phyloP scores from a whole-genome alignment of 2,888 invertebrate species.

The Drosophila mercatorum region DNA sequence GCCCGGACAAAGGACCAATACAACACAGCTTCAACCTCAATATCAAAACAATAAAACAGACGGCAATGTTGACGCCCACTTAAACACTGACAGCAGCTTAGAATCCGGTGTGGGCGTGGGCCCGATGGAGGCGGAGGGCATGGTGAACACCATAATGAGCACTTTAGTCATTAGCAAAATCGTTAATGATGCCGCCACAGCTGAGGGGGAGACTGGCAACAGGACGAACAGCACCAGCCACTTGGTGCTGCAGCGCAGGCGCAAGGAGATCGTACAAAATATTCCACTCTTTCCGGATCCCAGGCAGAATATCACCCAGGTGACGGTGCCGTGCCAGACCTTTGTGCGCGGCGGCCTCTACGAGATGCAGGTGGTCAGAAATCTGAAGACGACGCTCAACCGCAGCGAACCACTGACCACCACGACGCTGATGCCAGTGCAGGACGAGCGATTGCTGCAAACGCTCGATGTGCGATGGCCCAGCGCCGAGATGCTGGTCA shows the following conservation, averaged over 20 bases:
- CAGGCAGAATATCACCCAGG: conserved; percentile 82
- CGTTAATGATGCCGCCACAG: conserved; percentile 73
- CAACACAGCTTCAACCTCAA: conserved; percentile 28
- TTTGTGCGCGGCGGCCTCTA: conserved; percentile 82
- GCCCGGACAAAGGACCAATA: conserved; percentile 11
- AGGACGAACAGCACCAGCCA: conserved; percentile 27
- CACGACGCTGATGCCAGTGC: conserved; percentile 77
- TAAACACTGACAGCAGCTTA: conserved; percentile 49
- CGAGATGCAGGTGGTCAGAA: conserved; percentile 82
- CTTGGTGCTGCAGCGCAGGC: conserved; percentile 68
- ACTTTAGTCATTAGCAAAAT: conserved; percentile 83
- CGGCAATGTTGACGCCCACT: conserved; percentile 50
- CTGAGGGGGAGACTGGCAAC: conserved; percentile 34
- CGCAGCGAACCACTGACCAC: conserved; percentile 50
- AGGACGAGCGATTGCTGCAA: conserved; percentile 82
- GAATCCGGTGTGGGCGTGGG: neutral
- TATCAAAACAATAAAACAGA: conserved; percentile 40
- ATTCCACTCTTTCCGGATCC: conserved; percentile 83
- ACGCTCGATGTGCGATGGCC: conserved; percentile 93
- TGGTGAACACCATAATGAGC: conserved; percentile 80
- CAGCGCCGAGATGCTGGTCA: conserved; percentile 89
- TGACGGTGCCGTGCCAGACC: conserved; percentile 83
- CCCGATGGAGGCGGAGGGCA: conserved; percentile 23
- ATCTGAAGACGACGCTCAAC: conserved; percentile 63
- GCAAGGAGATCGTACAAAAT: conserved; percentile 82